These are phyloP conservation scores for Megaceryle maxima DNA, from an alignment of 2,113 vertebrate genomes.

Conservation along the genomic window DNA sequence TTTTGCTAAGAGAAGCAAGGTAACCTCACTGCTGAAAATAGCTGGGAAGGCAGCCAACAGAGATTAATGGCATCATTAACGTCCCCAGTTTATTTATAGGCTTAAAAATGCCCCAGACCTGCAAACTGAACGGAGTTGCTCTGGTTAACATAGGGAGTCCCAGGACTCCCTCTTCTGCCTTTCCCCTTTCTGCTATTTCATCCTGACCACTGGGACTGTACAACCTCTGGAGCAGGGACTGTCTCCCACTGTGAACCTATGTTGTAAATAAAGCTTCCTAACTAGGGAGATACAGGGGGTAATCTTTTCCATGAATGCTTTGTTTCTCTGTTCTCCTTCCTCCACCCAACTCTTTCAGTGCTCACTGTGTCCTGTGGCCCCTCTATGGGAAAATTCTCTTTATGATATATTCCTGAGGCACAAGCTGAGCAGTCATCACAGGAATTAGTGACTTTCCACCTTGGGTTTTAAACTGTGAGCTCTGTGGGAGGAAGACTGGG, in stretches of 20 bases:
- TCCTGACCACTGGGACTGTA: not conserved
- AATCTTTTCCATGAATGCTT: not conserved
- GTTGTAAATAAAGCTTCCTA: not conserved
- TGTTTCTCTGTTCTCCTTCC: not conserved
- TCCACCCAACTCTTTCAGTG: not conserved
- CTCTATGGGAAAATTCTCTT: not conserved
- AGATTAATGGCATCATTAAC: conserved; percentile 58
- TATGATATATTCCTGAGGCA: not conserved
- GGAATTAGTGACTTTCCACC: not conserved
- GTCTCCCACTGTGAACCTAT: not conserved
- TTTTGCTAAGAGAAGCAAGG: conserved; percentile 13
- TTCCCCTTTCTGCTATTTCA: not conserved
- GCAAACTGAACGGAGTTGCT: not conserved
- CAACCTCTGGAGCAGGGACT: not conserved
- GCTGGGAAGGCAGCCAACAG: conserved; percentile 20
- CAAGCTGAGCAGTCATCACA: not conserved
- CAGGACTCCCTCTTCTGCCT: not conserved
- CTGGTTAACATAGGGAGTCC: not conserved
- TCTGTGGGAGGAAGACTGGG: not conserved
- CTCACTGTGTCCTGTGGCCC: not conserved
- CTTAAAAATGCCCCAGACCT: not conserved
- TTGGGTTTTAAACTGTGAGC: not conserved
- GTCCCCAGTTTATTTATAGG: conserved; percentile 50
- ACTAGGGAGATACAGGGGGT: not conserved
- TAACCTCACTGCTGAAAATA: conserved; percentile 33